phyloP scores from a whole-genome alignment of 2,797 vertebrate species.

The Hapalemur alaotrensis region DNA sequence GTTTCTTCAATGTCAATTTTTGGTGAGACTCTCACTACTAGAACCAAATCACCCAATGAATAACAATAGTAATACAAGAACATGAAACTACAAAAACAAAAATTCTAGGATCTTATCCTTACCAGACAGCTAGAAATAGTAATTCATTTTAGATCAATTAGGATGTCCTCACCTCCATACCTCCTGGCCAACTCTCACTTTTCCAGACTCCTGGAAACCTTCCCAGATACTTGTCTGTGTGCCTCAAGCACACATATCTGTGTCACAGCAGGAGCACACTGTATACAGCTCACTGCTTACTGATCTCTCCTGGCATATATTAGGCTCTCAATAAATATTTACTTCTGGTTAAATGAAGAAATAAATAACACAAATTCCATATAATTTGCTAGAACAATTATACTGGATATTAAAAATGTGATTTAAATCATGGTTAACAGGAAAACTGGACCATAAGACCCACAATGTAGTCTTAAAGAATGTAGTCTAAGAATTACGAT shows the following conservation, averaged over 20 bases:
- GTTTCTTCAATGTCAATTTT: constrained; percentile 1
- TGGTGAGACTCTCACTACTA: neutral
- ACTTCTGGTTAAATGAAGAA: neutral
- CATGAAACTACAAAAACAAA: neutral
- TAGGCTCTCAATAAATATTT: neutral
- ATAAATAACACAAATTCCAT: neutral
- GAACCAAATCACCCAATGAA: neutral
- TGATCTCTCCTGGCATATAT: neutral
- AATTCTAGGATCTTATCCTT: neutral
- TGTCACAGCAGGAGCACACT: neutral
- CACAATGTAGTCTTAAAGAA: neutral
- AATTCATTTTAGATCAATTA: neutral
- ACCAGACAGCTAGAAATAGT: neutral
- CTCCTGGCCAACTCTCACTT: neutral
- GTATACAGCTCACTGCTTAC: neutral
- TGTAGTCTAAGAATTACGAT: neutral
- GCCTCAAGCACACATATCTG: neutral
- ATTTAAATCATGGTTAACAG: neutral
- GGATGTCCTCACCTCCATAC: neutral
- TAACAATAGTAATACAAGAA: neutral
- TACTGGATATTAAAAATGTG: neutral
- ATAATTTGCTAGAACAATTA: neutral
- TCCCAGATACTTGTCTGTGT: neutral
- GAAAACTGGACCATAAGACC: neutral
- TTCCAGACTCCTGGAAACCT: neutral